phyloP scores from a whole-genome alignment of 2,113 vertebrate genomes.

The Fregetta grallaria region DNA sequence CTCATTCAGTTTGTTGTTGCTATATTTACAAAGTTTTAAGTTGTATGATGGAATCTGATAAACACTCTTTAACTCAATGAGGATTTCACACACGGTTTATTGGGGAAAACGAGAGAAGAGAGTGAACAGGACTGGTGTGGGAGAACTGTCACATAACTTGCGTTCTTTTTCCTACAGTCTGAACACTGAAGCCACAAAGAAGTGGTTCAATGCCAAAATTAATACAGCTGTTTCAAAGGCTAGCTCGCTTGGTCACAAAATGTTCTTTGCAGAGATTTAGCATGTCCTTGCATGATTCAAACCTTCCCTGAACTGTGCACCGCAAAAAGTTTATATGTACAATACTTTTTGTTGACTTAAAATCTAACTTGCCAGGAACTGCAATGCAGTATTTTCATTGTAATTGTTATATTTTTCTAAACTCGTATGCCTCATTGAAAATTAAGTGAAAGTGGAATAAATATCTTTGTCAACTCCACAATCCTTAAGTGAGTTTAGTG shows the following conservation, averaged over 20 bases:
- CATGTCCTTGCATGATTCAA: neutral
- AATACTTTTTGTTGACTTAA: neutral
- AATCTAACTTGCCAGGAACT: neutral
- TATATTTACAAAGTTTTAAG: neutral
- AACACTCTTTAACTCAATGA: neutral
- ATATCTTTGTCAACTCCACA: slow-evolving; percentile 70
- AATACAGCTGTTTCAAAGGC: neutral
- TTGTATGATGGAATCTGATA: neutral
- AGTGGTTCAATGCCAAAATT: neutral
- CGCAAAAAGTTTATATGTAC: neutral
- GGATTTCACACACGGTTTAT: neutral
- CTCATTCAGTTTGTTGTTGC: neutral
- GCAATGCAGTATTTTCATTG: slow-evolving; percentile 24
- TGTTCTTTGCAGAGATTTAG: neutral
- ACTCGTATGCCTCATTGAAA: slow-evolving; percentile 16
- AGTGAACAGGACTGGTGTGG: neutral
- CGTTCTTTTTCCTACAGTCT: neutral
- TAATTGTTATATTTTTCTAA: slow-evolving; percentile 46
- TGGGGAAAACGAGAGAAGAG: neutral
- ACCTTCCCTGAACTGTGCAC: neutral
- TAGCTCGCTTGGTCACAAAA: neutral
- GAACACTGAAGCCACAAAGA: neutral
- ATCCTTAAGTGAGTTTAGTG: slow-evolving; percentile 77
- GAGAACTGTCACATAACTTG: neutral
- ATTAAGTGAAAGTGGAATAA: slow-evolving; percentile 61